Conservation (phyloP, 2,888 invertebrate genomes). For the Trilocha varians region DNA sequence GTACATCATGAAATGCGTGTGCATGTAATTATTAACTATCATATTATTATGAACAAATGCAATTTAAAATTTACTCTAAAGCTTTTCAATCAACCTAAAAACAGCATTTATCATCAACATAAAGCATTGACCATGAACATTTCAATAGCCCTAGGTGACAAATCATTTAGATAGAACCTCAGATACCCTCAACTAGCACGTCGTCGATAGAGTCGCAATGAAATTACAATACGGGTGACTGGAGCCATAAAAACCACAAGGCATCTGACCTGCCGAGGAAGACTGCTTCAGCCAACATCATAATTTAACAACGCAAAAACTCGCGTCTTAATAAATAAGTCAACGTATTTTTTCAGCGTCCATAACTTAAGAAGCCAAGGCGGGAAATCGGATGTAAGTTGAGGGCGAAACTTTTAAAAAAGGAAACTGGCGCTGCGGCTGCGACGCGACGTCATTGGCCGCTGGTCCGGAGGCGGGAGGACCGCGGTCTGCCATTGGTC, state of each 20-base stretch:
- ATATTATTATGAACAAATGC: neutral
- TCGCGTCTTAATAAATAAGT: conserved; percentile 63
- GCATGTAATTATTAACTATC: no score
- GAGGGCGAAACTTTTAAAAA: conserved; percentile 71
- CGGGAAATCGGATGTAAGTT: conserved; percentile 72
- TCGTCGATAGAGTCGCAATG: conserved; percentile 37
- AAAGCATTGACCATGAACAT: neutral
- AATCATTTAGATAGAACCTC: conserved; percentile 17
- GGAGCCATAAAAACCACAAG: conserved; percentile 38
- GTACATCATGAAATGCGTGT: no score
- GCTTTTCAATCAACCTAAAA: neutral
- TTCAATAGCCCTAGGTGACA: conserved; percentile 8
- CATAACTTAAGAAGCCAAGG: conserved; percentile 61
- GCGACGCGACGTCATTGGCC: conserved; percentile 48
- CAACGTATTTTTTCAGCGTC: conserved; percentile 60
- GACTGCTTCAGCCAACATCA: conserved; percentile 45
- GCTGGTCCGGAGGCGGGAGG: conserved; percentile 53
- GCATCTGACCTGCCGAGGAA: conserved; percentile 22
- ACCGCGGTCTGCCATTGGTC: conserved; percentile 52
- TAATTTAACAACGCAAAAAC: conserved; percentile 61
- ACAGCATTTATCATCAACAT: neutral
- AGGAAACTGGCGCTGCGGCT: conserved; percentile 67
- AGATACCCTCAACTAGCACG: conserved; percentile 25
- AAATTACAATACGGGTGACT: conserved; percentile 30
- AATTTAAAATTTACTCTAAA: neutral